Conservation (phyloP, 2,888 invertebrate genomes). For the Leptarthrus brevirostris region DNA sequence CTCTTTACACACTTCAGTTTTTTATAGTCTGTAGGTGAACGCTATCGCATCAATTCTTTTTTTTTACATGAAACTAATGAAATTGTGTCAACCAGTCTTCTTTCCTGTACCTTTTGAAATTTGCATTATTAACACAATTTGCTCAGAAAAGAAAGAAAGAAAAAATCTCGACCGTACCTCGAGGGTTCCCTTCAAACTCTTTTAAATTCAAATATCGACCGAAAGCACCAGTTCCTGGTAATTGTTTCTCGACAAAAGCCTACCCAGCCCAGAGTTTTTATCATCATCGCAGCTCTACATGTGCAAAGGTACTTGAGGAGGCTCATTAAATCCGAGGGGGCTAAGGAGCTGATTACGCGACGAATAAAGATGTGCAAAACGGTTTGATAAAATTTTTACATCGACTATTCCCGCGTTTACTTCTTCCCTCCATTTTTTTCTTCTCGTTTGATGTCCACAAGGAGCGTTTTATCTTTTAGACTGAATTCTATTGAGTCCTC, state of each 20-base stretch:
- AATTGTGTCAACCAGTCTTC: neutral
- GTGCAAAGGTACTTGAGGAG: neutral
- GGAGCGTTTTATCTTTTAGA: neutral
- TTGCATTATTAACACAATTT: neutral
- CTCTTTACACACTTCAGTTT: too few species aligned
- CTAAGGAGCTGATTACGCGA: slow-evolving; percentile 34
- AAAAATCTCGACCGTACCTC: too few species aligned
- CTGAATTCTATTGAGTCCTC: too few species aligned
- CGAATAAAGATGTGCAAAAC: slow-evolving; percentile 6
- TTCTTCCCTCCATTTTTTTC: neutral
- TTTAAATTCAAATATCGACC: slow-evolving; percentile 23
- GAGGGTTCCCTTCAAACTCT: neutral
- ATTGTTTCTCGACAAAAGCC: neutral
- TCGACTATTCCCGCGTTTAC: slow-evolving; percentile 4
- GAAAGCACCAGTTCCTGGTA: neutral
- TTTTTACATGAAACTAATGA: too few species aligned
- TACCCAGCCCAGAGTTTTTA: neutral
- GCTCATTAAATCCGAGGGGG: slow-evolving; percentile 21
- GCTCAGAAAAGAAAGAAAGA: neutral
- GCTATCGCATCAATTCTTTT: neutral
- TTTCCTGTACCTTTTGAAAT: neutral
- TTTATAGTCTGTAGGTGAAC: too few species aligned
- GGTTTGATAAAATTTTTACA: neutral
- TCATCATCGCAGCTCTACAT: neutral
- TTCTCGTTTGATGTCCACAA: neutral